Conservation (phyloP, 2,113 vertebrate genomes). For the Sialia sialis region DNA sequence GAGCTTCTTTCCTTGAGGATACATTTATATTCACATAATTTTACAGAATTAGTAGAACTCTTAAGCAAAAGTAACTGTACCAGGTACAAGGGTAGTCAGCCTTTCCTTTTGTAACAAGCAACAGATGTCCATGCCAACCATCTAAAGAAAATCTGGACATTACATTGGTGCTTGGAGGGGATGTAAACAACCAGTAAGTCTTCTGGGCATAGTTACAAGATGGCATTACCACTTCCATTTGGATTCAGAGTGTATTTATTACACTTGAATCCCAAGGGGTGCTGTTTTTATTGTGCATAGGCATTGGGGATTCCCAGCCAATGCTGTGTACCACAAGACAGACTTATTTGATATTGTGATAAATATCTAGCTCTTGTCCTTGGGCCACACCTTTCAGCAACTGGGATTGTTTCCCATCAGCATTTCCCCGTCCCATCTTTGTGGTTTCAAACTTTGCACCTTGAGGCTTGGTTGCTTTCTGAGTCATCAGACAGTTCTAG, state of each 20-base stretch:
- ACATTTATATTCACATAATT: accelerated
- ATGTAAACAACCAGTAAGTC: not conserved
- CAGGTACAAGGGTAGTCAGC: not conserved
- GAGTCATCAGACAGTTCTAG: not conserved
- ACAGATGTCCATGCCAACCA: not conserved
- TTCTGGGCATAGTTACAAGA: not conserved
- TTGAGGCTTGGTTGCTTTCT: not conserved
- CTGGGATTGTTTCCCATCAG: not conserved
- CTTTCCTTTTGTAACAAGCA: not conserved
- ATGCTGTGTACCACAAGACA: accelerated
- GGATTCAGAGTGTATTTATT: not conserved
- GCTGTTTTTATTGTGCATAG: not conserved
- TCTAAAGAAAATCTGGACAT: not conserved
- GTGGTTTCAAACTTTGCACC: not conserved
- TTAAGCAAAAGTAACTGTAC: not conserved
- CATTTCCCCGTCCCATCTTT: not conserved
- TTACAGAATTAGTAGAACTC: not conserved
- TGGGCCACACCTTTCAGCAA: not conserved
- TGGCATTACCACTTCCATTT: not conserved
- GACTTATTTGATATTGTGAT: not conserved
- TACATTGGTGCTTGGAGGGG: not conserved
- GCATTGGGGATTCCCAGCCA: not conserved
- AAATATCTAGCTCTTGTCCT: not conserved
- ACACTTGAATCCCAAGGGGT: not conserved
- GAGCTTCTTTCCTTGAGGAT: not conserved